These are phyloP conservation scores for Magallana ariakensis DNA, from an alignment of 1,140 invertebrate species.

Conservation along the genomic window DNA sequence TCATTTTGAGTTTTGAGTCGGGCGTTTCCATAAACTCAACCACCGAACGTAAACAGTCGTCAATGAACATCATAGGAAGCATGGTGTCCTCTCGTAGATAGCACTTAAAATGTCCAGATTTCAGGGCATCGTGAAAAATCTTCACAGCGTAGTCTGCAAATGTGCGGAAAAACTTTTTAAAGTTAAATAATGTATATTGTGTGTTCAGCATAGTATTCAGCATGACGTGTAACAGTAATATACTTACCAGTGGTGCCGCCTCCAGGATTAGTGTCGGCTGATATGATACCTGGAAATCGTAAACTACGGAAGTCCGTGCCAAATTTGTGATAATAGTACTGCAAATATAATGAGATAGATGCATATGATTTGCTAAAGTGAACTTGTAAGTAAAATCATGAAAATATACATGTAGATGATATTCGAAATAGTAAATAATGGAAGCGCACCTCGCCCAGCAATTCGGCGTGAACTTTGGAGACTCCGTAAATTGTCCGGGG, in stretches of 20 bases:
- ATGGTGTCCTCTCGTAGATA: constrained; percentile 91
- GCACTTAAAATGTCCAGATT: constrained; percentile 88
- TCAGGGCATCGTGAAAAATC: constrained; percentile 93
- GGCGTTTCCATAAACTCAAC: constrained; percentile 89
- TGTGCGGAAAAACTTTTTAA: not conserved
- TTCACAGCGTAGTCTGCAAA: constrained; percentile 92
- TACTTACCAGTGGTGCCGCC: constrained; percentile 91
- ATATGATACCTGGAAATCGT: constrained; percentile 95
- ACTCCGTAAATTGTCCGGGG: constrained; percentile 98
- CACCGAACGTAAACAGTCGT: constrained; percentile 87
- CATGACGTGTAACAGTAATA: too few species aligned
- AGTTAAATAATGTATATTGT: not conserved
- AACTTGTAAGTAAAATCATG: too few species aligned
- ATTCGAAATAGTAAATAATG: too few species aligned
- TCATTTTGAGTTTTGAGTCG: constrained; percentile 84
- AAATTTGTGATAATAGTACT: constrained; percentile 93
- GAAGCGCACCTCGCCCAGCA: constrained; percentile 87
- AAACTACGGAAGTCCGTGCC: constrained; percentile 94
- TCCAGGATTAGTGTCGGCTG: constrained; percentile 92
- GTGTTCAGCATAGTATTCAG: not conserved
- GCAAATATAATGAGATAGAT: constrained; percentile 21
- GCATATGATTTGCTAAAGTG: too few species aligned
- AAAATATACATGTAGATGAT: too few species aligned
- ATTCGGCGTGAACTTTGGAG: constrained; percentile 94
- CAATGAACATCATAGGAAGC: constrained; percentile 97